Base-by-base conservation (phyloP, 2,888 invertebrate genomes). In the Augochlorella aurata region DNA sequence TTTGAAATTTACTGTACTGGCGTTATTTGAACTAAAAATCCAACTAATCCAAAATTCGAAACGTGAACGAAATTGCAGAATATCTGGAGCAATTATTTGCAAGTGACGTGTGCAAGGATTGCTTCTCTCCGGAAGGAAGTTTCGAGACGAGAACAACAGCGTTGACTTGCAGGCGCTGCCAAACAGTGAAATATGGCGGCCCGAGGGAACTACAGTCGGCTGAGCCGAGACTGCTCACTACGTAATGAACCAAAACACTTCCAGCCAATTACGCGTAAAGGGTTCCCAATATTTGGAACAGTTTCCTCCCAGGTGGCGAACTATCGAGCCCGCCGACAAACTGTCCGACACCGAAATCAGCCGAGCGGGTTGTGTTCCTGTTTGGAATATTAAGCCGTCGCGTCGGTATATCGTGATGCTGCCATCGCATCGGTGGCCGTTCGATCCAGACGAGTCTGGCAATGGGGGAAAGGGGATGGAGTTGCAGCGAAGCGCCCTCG, bases 201-300 rank as follows among this genome's bases (percentile, higher is more conserved):
- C 38, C 63, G 16, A 18, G 63, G 63, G 63, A 63, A 63, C 29
- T 38, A 38, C 63, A 63, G 29, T 63, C 63, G 29, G 38, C 63
- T 38, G 63, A 63, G 38, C 63, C 63, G 18, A 18, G 29, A 10
- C 38, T 38, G 38, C 63, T 38, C 38, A 4, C 29, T 29, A 38
- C 63, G 63, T 63, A 63, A 63, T 63, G 63, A 63, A 38, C 63
- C 63, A 63, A 63, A 63, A 63, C 65, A 44, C 65, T 65, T 65
- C 65, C 44, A 65, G 38, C 65, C 65, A 65, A 65, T 65, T 65
- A 44, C 21, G 10, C 16, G 47, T 21, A 29, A n/a, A 65, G 38
- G 18, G 44, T 65, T 65, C 10, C 65, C 38, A 7, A 65, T 65
- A 65, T 44, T 65, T 38, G 38, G 44, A 65, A 29, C 52, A 0